Evolutionary conservation across 2,888 invertebrate species (phyloP).

Genomic region (Toxonevra muliebris): DNA sequence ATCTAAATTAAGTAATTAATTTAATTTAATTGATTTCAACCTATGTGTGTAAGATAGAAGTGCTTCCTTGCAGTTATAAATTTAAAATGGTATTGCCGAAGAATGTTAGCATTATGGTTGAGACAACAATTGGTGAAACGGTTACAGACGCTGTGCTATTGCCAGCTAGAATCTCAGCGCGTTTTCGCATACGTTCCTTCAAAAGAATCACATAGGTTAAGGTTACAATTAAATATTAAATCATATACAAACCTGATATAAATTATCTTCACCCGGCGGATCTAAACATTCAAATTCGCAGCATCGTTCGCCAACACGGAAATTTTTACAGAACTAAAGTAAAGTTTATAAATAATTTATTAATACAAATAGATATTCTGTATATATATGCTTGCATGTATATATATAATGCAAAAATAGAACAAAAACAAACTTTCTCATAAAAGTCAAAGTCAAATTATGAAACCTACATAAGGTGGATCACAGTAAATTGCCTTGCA

Average conservation of each 20-base stretch:
- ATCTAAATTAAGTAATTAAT: conserved; percentile 25
- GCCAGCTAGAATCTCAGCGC: conserved; percentile 71
- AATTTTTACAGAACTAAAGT: conserved; percentile 81
- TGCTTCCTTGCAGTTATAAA: conserved; percentile 59
- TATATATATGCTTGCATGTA: no score
- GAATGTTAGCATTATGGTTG: conserved; percentile 57
- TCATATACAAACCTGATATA: conserved; percentile 65
- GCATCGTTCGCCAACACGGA: conserved; percentile 84
- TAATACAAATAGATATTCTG: not conserved
- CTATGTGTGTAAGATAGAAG: not conserved
- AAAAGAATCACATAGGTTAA: conserved; percentile 26
- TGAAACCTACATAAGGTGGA: conserved; percentile 80
- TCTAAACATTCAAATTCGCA: conserved; percentile 91
- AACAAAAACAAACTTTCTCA: conserved; percentile 2
- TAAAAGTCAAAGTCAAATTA: not conserved
- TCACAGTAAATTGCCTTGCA: conserved; percentile 88
- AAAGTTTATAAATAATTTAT: no score
- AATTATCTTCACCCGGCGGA: conserved; percentile 74
- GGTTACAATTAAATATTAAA: not conserved
- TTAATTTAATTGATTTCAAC: conserved; percentile 19
- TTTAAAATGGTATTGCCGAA: conserved; percentile 56
- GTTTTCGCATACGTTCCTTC: conserved; percentile 69
- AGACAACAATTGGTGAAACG: conserved; percentile 60
- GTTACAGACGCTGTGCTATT: conserved; percentile 65
- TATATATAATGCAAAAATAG: no score